Percentiles rank a stretch among this genome's conserved stretches.
phyloP scores from a whole-genome alignment of 1,140 invertebrate genomes.

The Monomorium pharaonis region DNA sequence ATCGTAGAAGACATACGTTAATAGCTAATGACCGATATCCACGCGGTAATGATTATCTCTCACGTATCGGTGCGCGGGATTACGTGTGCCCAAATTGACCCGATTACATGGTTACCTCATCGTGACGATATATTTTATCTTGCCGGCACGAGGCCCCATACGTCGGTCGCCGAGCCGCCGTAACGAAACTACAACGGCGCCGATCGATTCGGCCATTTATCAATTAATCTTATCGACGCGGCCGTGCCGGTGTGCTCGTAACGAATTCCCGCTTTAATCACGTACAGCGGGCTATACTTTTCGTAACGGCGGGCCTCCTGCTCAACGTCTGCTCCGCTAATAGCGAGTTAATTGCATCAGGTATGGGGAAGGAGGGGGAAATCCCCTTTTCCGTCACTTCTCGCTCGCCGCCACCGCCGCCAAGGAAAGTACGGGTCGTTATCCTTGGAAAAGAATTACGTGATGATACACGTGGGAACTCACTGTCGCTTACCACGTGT shows the following conservation, averaged over 20 bases:
- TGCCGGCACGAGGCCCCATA: slow-evolving; percentile 9
- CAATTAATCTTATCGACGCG: slow-evolving; percentile 78
- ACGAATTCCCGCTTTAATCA: slow-evolving; percentile 75
- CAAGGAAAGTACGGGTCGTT: slow-evolving; percentile 55
- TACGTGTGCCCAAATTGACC: slow-evolving; percentile 63
- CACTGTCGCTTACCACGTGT: slow-evolving; percentile 31
- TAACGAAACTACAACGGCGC: slow-evolving; percentile 68
- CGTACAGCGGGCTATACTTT: slow-evolving; percentile 71
- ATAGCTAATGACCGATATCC: slow-evolving; percentile 35
- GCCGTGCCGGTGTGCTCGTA: slow-evolving; percentile 65
- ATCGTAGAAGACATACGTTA: background rate
- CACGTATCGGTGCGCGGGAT: slow-evolving; percentile 41
- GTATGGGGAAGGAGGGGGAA: slow-evolving; percentile 68
- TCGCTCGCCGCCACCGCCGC: slow-evolving; percentile 54
- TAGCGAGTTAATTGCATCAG: slow-evolving; percentile 79
- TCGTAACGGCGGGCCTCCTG: slow-evolving; percentile 75
- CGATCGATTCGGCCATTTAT: slow-evolving; percentile 76
- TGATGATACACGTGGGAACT: slow-evolving; percentile 52
- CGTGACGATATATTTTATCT: slow-evolving; percentile 72
- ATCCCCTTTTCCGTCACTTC: slow-evolving; percentile 75
- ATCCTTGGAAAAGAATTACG: slow-evolving; percentile 54
- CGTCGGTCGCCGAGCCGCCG: slow-evolving; percentile 11
- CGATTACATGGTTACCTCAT: slow-evolving; percentile 64
- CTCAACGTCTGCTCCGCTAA: slow-evolving; percentile 75
- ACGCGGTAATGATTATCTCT: slow-evolving; percentile 59